Evolutionary conservation across 2,888 invertebrate genomes (phyloP).

Genomic region (Dicycla oo): DNA sequence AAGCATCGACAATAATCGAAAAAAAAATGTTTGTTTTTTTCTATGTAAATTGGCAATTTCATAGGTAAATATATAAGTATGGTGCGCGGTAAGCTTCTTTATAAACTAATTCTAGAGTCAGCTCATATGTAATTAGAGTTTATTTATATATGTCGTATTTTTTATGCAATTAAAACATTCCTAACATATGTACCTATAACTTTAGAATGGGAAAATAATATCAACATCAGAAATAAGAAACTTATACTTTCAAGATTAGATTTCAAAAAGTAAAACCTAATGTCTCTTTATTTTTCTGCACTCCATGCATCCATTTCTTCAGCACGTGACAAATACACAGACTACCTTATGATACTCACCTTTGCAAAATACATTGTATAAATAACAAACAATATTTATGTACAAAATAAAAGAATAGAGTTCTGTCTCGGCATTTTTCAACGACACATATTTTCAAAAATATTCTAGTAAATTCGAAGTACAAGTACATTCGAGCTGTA

Average conservation of each 20-base stretch:
- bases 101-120: neutral
- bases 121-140: neutral
- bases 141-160: too few relatives aligned
- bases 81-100: neutral
- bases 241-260: neutral
- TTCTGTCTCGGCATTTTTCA: constrained; percentile 40
- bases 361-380: constrained; percentile 26
- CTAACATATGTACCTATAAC: neutral
- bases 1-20: too few relatives aligned
- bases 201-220: neutral
- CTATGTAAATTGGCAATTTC: too few relatives aligned
- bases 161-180: neutral
- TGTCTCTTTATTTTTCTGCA: neutral
- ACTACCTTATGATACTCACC: neutral
- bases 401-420: constrained; percentile 41
- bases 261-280: neutral
- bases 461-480: constrained; percentile 29
- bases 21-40: too few relatives aligned
- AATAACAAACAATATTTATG: constrained; percentile 24
- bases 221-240: neutral
- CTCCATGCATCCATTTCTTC: constrained; percentile 14
- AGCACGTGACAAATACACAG: constrained; percentile 27
- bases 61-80: neutral
- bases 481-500: constrained; percentile 26
- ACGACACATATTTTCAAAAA: constrained; percentile 38